Percentiles rank a stretch among this genome's conserved stretches.
Evolutionary conservation across 2,797 vertebrate genomes (phyloP).

Genomic region (Trematomus bernacchii): DNA sequence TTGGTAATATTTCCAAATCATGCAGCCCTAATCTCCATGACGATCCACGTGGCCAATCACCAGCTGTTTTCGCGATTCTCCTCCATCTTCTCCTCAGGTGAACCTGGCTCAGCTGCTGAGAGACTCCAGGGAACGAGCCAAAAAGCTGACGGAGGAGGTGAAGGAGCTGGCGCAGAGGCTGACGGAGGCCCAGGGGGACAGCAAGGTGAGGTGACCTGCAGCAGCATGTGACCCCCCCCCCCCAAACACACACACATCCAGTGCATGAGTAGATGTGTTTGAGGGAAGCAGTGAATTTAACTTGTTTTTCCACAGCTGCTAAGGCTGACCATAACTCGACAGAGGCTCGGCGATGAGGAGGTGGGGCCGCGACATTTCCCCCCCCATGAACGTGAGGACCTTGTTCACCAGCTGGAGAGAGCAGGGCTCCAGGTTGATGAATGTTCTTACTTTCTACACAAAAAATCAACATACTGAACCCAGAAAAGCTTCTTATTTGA

Average conservation of each 20-base stretch:
- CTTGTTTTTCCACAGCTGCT: conserved; percentile 86
- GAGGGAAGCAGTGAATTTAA: background rate
- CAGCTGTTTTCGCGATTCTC: background rate
- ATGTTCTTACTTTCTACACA: background rate
- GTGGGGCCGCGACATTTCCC: conserved; percentile 94
- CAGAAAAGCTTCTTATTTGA: background rate
- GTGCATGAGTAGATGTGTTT: background rate
- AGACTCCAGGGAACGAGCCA: conserved; percentile 91
- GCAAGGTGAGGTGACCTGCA: conserved; percentile 87
- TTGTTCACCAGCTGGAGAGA: conserved; percentile 93
- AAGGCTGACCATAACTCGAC: conserved; percentile 97
- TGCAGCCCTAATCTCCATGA: background rate
- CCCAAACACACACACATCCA: background rate
- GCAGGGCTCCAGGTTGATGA: conserved; percentile 90
- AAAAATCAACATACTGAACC: background rate
- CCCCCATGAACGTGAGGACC: conserved; percentile 93
- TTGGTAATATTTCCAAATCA: no score
- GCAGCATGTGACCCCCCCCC: background rate
- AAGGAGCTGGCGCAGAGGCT: conserved; percentile 95
- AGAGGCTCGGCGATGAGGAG: conserved; percentile 96
- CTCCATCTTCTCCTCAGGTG: conserved; percentile 81
- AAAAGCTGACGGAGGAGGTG: conserved; percentile 91
- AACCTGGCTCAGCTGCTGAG: conserved; percentile 93
- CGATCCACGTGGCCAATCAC: background rate
- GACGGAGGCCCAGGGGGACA: conserved; percentile 94